Evolutionary conservation across 2,113 vertebrate species (phyloP).

Genomic region (Excalfactoria chinensis): DNA sequence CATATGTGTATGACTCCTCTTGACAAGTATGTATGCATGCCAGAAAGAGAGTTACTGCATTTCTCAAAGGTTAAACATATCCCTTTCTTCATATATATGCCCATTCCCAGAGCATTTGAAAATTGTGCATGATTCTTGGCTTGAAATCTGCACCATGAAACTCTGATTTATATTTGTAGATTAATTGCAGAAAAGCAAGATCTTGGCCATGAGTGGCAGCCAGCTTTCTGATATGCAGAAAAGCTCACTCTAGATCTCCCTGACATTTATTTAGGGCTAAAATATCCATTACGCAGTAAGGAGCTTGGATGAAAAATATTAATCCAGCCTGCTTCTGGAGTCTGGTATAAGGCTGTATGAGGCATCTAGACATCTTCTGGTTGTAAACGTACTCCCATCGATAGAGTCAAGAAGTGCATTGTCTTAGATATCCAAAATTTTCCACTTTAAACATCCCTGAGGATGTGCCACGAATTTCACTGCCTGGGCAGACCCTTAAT

Average conservation of each 20-base stretch:
- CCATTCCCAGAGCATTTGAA: not conserved
- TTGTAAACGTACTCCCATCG: not conserved
- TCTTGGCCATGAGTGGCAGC: not conserved
- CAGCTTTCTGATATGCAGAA: not conserved
- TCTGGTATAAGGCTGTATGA: not conserved
- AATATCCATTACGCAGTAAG: not conserved
- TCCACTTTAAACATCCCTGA: not conserved
- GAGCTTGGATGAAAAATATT: not conserved
- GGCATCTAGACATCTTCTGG: not conserved
- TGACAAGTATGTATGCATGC: not conserved
- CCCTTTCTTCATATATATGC: not conserved
- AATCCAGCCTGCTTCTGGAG: not conserved
- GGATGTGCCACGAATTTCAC: not conserved
- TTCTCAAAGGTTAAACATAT: not conserved
- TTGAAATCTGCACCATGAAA: not conserved
- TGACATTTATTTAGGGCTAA: not conserved
- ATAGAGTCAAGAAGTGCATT: not conserved
- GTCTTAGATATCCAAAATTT: not conserved
- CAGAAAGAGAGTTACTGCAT: not conserved
- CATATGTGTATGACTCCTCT: not conserved
- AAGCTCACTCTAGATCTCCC: not conserved
- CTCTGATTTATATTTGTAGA: constrained; percentile 19
- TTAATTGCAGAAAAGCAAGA: not conserved
- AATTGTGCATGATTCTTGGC: not conserved
- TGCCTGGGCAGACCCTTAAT: not conserved